A percentile compares a stretch with the other conserved stretches of the same genome.
Evolutionary conservation across 2,113 vertebrate genomes (phyloP).

Genomic region (Leuciscus idus): DNA sequence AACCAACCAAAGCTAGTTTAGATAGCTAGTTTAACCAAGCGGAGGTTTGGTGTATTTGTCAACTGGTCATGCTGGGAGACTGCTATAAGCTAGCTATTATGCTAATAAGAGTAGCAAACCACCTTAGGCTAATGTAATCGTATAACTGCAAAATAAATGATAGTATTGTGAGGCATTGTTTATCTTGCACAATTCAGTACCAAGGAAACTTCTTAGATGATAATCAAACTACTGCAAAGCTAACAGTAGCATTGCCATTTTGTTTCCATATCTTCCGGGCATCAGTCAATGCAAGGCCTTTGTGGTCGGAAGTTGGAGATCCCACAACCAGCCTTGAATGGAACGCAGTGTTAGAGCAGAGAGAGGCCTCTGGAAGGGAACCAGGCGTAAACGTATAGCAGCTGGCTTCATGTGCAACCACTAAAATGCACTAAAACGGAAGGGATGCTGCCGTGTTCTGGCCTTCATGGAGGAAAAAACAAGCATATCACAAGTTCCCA

Average conservation of each 20-base stretch:
- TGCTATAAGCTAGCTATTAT: neutral
- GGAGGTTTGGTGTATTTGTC: neutral
- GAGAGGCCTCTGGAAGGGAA: neutral
- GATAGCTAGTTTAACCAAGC: neutral
- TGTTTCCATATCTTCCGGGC: neutral
- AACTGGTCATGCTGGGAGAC: neutral
- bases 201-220: neutral
- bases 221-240: neutral
- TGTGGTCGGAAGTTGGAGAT: neutral
- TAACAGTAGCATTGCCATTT: neutral
- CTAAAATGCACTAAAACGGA: neutral
- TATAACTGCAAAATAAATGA: neutral
- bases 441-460: neutral
- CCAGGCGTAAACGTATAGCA: constrained; percentile 18
- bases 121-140: neutral
- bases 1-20: too few relatives aligned
- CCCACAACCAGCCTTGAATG: neutral
- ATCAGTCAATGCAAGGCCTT: neutral
- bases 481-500: neutral
- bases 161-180: neutral
- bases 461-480: neutral
- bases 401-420: constrained; percentile 46
- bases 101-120: neutral
- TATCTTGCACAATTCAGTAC: neutral
- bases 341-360: neutral